phyloP scores from a whole-genome alignment of 2,888 invertebrate species.

The Aspidiotus destructor region DNA sequence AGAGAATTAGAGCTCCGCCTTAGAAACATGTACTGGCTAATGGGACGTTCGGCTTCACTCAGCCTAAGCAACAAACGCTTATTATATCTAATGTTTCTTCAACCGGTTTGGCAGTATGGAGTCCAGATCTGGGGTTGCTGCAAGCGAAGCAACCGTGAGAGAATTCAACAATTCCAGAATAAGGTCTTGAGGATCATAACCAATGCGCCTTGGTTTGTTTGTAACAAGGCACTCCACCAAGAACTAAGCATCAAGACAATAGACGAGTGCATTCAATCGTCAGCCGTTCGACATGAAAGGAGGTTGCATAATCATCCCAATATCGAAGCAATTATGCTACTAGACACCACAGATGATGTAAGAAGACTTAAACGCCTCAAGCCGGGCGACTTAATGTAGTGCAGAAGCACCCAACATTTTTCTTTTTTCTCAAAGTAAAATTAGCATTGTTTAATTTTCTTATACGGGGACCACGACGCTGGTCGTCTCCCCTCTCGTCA shows the following conservation, averaged over 20 bases:
- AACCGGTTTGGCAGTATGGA: conserved; percentile 8
- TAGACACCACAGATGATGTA: conserved; percentile 3
- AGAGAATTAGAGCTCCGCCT: background rate
- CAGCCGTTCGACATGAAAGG: background rate
- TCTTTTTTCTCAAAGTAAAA: background rate
- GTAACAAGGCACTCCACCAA: conserved; percentile 1
- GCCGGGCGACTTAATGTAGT: conserved; percentile 5
- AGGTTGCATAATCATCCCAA: background rate
- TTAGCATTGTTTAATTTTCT: background rate
- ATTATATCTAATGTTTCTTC: background rate
- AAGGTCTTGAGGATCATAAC: conserved; percentile 3
- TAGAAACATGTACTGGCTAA: conserved; percentile 10
- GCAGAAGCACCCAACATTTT: background rate
- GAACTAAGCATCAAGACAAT: background rate
- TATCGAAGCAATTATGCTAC: background rate
- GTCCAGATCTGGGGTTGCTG: conserved; percentile 8
- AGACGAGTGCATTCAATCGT: background rate
- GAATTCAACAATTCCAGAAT: conserved; percentile 7
- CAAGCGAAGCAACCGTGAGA: background rate
- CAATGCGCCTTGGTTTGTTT: conserved; percentile 2
- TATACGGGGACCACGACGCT: background rate
- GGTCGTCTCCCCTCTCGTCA: conserved; percentile 4
- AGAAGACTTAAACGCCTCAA: conserved; percentile 8
- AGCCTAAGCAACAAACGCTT: background rate
- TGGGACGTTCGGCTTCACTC: background rate